phyloP scores from a whole-genome alignment of 2,797 vertebrate species.

The Catostomus latipinnis region DNA sequence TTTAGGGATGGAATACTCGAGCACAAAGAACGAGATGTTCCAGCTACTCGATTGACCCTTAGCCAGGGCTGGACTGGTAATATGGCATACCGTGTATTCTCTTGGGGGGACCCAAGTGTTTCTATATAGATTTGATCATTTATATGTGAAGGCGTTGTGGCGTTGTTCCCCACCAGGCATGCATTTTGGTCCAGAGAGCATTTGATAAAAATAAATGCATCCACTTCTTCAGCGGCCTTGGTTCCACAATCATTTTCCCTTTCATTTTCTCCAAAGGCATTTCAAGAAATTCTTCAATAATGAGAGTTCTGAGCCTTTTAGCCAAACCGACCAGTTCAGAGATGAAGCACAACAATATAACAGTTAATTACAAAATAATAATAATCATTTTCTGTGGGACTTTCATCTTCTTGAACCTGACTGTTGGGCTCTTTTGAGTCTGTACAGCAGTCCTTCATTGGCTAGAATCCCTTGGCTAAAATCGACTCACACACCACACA shows the following conservation, averaged over 20 bases:
- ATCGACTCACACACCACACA: no score
- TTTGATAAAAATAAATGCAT: background rate
- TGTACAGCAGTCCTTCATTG: conserved; percentile 7
- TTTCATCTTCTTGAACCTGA: background rate
- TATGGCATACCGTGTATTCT: no score
- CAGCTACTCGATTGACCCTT: no score
- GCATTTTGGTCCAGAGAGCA: background rate
- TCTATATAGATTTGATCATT: background rate
- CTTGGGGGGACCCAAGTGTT: background rate
- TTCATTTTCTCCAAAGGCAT: no score
- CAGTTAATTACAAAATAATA: background rate
- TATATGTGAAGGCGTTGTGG: background rate
- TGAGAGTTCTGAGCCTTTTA: no score
- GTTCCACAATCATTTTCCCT: background rate
- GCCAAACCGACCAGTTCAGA: no score
- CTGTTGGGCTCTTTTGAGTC: background rate
- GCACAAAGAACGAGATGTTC: no score
- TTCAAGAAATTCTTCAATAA: no score
- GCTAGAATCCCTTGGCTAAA: background rate
- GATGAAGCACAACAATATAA: no score
- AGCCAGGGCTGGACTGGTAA: no score
- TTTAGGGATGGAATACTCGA: no score
- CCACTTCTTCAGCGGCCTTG: background rate
- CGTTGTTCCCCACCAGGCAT: background rate
- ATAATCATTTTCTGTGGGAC: background rate